Conservation (phyloP, 2,888 invertebrate genomes). For the Ptilodon capucinus region DNA sequence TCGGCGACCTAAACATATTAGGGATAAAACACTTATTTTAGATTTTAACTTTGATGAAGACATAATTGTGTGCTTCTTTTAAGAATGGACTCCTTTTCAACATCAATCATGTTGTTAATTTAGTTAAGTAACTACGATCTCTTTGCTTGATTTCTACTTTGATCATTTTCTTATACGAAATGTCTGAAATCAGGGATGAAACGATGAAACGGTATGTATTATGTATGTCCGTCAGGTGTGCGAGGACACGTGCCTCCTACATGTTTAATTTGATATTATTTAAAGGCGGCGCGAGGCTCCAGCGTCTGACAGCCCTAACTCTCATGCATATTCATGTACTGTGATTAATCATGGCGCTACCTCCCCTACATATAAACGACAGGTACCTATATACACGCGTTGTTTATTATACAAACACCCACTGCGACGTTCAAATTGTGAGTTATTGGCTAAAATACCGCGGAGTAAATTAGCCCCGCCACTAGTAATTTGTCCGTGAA, state of each 20-base stretch:
- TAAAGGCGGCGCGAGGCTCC: slow-evolving; percentile 57
- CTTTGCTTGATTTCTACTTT: slow-evolving; percentile 5
- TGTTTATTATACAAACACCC: slow-evolving; percentile 48
- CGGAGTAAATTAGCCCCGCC: slow-evolving; percentile 53
- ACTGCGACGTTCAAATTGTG: slow-evolving; percentile 47
- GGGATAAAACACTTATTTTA: too few relatives aligned
- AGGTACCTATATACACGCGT: slow-evolving; percentile 22
- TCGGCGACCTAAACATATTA: too few relatives aligned
- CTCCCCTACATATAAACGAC: slow-evolving; percentile 40
- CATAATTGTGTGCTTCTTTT: neutral
- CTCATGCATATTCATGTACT: slow-evolving; percentile 78
- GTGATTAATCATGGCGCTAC: slow-evolving; percentile 72
- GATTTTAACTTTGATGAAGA: too few relatives aligned
- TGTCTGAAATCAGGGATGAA: slow-evolving; percentile 23
- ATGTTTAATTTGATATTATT: slow-evolving; percentile 76
- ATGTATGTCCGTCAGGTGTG: slow-evolving; percentile 33
- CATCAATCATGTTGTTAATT: neutral
- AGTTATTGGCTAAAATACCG: slow-evolving; percentile 47
- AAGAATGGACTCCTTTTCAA: neutral
- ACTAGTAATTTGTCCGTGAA: slow-evolving; percentile 46
- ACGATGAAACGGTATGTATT: slow-evolving; percentile 23
- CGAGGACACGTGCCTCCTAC: slow-evolving; percentile 38
- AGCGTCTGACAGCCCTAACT: slow-evolving; percentile 64
- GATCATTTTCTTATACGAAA: slow-evolving; percentile 13
- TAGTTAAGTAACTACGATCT: too few relatives aligned